Evolutionary conservation across 2,888 invertebrate genomes (phyloP).

Genomic region (Leptura quadrifasciata): DNA sequence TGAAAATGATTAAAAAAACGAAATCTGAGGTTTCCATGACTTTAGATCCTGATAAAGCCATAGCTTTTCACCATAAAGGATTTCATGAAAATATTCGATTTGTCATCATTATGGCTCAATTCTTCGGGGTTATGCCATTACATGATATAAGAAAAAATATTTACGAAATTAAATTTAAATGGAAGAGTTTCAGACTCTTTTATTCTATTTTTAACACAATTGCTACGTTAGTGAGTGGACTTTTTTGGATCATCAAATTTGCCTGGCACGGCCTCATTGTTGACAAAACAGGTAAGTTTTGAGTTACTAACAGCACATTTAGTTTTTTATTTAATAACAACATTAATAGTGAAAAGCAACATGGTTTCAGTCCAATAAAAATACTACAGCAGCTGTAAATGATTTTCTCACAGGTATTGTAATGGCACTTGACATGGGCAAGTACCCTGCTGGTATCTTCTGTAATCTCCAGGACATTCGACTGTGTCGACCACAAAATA

Average conservation of each 20-base stretch:
- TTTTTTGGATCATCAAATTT: conserved; percentile 64
- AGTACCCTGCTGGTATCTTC: no score
- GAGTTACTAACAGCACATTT: no score
- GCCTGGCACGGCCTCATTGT: conserved; percentile 63
- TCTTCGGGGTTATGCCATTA: conserved; percentile 68
- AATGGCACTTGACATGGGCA: no score
- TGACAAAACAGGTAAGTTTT: conserved; percentile 63
- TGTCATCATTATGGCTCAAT: conserved; percentile 63
- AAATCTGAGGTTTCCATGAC: conserved; percentile 56
- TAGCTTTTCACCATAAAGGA: conserved; percentile 44
- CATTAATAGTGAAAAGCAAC: no score
- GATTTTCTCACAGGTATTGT: no score
- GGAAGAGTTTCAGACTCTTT: conserved; percentile 61
- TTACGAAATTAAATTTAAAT: conserved; percentile 61
- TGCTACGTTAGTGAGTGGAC: conserved; percentile 58
- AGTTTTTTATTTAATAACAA: no score
- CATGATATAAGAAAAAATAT: conserved; percentile 57
- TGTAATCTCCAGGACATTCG: no score
- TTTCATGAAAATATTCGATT: conserved; percentile 65
- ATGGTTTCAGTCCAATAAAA: no score
- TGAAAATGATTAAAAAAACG: conserved; percentile 55
- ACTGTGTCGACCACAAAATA: no score
- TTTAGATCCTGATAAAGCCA: conserved; percentile 45
- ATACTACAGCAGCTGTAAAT: no score
- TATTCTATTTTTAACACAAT: conserved; percentile 61